Conservation (phyloP, 2,797 vertebrate genomes). For the Typhlichthys eigenmanni region DNA sequence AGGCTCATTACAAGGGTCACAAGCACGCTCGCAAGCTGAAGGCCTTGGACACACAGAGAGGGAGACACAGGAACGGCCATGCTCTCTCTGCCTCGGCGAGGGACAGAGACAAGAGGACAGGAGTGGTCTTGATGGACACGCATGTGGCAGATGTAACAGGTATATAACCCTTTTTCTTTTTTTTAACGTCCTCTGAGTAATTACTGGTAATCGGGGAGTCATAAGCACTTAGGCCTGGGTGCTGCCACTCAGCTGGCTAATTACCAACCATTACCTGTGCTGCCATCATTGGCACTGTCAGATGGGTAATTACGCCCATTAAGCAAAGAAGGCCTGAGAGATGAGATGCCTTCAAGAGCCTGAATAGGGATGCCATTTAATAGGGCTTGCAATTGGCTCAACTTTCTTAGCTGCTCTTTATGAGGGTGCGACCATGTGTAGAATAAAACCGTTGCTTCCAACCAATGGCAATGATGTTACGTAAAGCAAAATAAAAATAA, state of each 20-base stretch:
- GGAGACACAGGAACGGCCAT: conserved; percentile 55
- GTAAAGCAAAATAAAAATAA: too few species aligned
- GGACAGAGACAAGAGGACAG: conserved; percentile 22
- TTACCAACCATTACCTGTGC: conserved; percentile 67
- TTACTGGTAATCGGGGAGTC: conserved; percentile 57
- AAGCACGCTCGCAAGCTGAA: conserved; percentile 92
- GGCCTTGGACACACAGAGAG: conserved; percentile 84
- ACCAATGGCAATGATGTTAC: neutral
- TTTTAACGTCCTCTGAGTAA: conserved; percentile 41
- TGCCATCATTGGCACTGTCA: conserved; percentile 58
- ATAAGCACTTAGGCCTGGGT: conserved; percentile 45
- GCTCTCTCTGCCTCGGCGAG: conserved; percentile 26
- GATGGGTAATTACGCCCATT: conserved; percentile 62
- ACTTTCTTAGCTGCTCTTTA: conserved; percentile 12
- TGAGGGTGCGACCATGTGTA: neutral
- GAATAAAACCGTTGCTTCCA: neutral
- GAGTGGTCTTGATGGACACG: conserved; percentile 31
- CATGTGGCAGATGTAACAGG: conserved; percentile 55
- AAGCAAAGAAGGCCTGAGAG: conserved; percentile 33
- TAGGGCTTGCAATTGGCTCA: conserved; percentile 8
- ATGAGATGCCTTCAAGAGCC: conserved; percentile 39
- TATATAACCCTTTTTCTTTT: conserved; percentile 54
- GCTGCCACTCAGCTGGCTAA: conserved; percentile 65
- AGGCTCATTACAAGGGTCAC: conserved; percentile 97
- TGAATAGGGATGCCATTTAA: conserved; percentile 29